Evolutionary conservation across 1,140 invertebrate genomes (phyloP).

Genomic region (Parapsyche elsis): DNA sequence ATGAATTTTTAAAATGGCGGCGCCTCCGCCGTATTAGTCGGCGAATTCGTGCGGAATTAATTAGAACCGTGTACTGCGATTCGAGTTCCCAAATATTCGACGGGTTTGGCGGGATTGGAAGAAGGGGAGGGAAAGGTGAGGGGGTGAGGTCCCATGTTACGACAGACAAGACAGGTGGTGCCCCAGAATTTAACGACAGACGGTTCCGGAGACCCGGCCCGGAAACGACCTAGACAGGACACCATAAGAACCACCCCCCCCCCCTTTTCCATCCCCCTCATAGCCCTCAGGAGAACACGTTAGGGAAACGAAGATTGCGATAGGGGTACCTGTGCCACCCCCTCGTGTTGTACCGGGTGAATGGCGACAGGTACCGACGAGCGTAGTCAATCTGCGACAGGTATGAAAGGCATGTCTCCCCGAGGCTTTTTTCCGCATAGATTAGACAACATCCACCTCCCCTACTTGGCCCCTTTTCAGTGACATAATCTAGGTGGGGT

Average conservation of each 20-base stretch:
- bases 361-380: not conserved
- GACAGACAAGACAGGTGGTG: not conserved
- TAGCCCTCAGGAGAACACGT: not conserved
- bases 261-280: not conserved
- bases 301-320: not conserved
- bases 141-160: not conserved
- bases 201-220: not conserved
- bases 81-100: not conserved
- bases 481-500: not conserved
- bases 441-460: slow-evolving; percentile 16
- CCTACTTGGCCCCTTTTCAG: not conserved
- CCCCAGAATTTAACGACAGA: not conserved
- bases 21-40: too few species aligned
- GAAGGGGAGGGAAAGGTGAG: not conserved
- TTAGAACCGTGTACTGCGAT: not conserved
- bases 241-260: not conserved
- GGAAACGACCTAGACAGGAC: not conserved
- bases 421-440: slow-evolving; percentile 7
- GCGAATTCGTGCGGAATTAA: not conserved
- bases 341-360: not conserved
- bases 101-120: too few species aligned
- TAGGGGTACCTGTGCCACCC: not conserved
- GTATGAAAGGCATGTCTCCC: slow-evolving; percentile 10
- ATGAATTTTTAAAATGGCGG: too few species aligned
- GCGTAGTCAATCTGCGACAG: slow-evolving; percentile 17